Base-by-base conservation (phyloP, 35 echinoderm and acorn worm species). In the Stichopus chloronotus region DNA sequence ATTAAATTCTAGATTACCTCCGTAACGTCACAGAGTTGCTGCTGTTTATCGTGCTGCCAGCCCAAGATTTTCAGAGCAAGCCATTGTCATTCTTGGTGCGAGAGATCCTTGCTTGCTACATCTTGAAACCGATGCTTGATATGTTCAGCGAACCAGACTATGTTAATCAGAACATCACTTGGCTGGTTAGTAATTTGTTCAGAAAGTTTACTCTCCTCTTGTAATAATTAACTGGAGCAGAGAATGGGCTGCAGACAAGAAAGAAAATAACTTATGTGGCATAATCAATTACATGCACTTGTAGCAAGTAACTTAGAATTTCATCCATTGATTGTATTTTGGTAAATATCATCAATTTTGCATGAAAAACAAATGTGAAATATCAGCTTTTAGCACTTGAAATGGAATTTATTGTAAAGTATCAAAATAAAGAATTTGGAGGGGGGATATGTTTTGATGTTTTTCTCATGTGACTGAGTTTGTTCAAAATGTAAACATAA, bases 101-200 rank as follows among this genome's bases (percentile, higher is more conserved):
- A 24, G 97, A 98, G 53, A 91, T 95, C 53, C 76, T 98, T 79
- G 97, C 93, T 16, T 94, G 88, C 81, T 91, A 92, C 43, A 91
- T 94, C 22, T 58, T 98, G 53, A 92, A 88, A 24, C 90, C 97
- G 16, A 93, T 98, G 93, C 92, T 98, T 54, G 97, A 98, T 14
- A 94, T 88, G 82, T 17, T 98, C 9, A 96, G 92, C 11, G 97
- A 98, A 63, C 97, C 97, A 56, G 97, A 98, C 74, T 98, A 98
- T 60, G 92, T 98, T 72, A 98, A 98, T 71, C 97, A 98, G 83
- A 98, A 95, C 19, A 94, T 98, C 22, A 93, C 94, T 53, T 98
- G 97, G 97, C 54, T 93, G 91, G 97, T 96, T 91, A 94, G 96
- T 88, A 85, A 12, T 65, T 65, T 9, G 5, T 43, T 10, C 21